Percentiles rank a stretch among this genome's conserved stretches.
These are phyloP conservation scores for Antechinus flavipes DNA, from an alignment of 2,113 vertebrate species.

Conservation along the genomic window DNA sequence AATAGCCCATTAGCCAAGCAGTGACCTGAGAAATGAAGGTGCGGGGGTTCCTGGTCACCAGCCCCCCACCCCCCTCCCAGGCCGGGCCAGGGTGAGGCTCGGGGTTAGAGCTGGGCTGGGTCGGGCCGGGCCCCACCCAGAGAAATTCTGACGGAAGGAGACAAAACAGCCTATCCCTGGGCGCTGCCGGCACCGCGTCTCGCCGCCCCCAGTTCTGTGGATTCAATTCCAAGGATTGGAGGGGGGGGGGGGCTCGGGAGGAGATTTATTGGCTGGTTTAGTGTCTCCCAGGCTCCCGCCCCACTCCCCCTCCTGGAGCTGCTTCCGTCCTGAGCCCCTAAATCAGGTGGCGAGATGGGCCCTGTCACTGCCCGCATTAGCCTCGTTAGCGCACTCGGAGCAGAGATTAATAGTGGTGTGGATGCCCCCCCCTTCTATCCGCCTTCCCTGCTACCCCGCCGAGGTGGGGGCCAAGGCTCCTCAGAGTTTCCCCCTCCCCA, in stretches of 20 bases:
- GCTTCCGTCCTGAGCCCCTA: constrained; percentile 90
- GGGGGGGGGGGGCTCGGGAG: not conserved
- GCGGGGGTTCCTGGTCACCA: constrained; percentile 81
- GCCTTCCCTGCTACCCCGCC: constrained; percentile 25
- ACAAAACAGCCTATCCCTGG: not conserved
- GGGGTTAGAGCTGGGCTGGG: constrained; percentile 74
- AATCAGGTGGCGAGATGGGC: constrained; percentile 89
- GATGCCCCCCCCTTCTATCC: constrained; percentile 68
- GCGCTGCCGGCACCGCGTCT: not conserved
- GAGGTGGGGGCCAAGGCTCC: constrained; percentile 46
- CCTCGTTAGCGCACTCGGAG: constrained; percentile 85
- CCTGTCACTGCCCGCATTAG: constrained; percentile 90
- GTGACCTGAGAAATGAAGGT: constrained; percentile 97
- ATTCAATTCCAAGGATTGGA: not conserved
- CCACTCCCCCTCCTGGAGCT: constrained; percentile 87
- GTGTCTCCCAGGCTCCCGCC: constrained; percentile 88
- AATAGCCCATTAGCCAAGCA: constrained; percentile 99
- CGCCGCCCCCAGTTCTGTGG: not conserved
- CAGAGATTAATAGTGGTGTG: constrained; percentile 86
- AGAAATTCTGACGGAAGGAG: not conserved
- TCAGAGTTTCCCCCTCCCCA: not conserved
- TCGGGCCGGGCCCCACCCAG: not conserved
- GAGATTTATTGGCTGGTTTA: constrained; percentile 91
- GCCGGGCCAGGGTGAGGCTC: constrained; percentile 81
- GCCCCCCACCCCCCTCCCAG: constrained; percentile 45